phyloP scores from a whole-genome alignment of 2,113 vertebrate species.

The Petrocephalus zakoni region DNA sequence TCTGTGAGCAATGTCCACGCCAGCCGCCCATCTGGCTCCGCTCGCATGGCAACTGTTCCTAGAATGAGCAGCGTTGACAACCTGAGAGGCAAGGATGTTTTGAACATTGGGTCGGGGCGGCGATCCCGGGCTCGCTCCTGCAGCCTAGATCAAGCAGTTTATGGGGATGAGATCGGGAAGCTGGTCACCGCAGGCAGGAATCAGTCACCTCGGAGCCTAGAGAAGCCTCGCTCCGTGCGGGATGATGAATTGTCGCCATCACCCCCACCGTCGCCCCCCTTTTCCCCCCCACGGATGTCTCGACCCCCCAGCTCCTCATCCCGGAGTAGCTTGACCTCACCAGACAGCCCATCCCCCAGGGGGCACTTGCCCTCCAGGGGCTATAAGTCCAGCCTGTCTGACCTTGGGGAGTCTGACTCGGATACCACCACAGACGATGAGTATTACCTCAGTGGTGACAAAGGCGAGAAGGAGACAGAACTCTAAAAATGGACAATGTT shows the following conservation, averaged over 20 bases:
- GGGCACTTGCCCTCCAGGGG: conserved; percentile 34
- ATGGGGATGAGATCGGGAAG: not conserved
- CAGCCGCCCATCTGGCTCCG: conserved; percentile 15
- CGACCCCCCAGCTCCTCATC: not conserved
- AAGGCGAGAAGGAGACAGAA: conserved; percentile 68
- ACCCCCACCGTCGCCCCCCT: not conserved
- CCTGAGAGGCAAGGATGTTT: not conserved
- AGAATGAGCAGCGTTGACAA: conserved; percentile 19
- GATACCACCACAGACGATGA: conserved; percentile 75
- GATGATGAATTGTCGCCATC: not conserved
- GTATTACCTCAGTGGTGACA: conserved; percentile 61
- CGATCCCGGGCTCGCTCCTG: conserved; percentile 46
- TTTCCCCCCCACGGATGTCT: not conserved
- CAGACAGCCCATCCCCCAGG: conserved; percentile 14
- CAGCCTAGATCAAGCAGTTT: conserved; percentile 23
- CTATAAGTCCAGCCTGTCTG: conserved; percentile 27
- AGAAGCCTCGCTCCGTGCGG: not conserved
- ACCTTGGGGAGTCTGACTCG: conserved; percentile 60
- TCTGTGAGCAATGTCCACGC: conserved; percentile 52
- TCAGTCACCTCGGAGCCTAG: not conserved
- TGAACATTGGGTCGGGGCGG: conserved; percentile 49
- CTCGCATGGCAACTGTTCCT: conserved; percentile 24
- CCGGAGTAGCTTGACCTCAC: not conserved
- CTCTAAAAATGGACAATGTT: conserved; percentile 46
- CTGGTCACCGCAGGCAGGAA: not conserved